phyloP scores from a whole-genome alignment of 2,888 invertebrate genomes.

The Leptopilina syphax region DNA sequence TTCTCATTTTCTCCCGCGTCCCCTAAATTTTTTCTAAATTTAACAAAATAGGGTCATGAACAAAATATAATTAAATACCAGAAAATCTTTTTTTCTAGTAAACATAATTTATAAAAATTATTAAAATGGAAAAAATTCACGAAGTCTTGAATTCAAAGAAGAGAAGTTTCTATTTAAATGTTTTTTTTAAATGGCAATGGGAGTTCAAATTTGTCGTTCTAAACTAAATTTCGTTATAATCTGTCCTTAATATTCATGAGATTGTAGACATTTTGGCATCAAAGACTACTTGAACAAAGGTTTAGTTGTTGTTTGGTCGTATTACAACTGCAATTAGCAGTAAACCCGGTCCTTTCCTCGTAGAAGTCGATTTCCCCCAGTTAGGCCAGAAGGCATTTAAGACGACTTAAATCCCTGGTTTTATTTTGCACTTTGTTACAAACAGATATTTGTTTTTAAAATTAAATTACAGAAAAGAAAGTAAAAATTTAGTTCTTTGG shows the following conservation, averaged over 20 bases:
- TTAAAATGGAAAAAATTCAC: too few species aligned
- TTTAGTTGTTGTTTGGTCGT: slow-evolving; percentile 63
- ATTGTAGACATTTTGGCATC: slow-evolving; percentile 9
- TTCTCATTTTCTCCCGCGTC: slow-evolving; percentile 51
- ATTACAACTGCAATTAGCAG: slow-evolving; percentile 69
- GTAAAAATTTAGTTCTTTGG: too few species aligned
- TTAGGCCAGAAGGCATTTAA: slow-evolving; percentile 7
- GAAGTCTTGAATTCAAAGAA: too few species aligned
- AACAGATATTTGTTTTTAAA: not conserved
- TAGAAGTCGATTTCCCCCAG: slow-evolving; percentile 49
- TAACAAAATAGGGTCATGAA: not conserved
- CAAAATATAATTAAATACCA: too few species aligned
- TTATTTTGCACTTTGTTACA: not conserved
- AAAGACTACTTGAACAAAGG: slow-evolving; percentile 32
- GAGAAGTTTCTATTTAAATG: too few species aligned
- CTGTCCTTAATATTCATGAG: slow-evolving; percentile 1
- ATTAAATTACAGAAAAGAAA: too few species aligned
- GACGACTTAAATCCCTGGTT: not conserved
- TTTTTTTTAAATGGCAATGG: not conserved
- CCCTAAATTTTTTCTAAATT: slow-evolving; percentile 19
- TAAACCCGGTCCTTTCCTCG: slow-evolving; percentile 62
- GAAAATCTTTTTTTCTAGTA: too few species aligned
- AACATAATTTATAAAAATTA: too few species aligned
- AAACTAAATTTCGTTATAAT: not conserved
- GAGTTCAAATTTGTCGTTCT: not conserved